Evolutionary conservation across 1,140 invertebrate genomes (phyloP).

Genomic region (Brachionus calyciflorus): DNA sequence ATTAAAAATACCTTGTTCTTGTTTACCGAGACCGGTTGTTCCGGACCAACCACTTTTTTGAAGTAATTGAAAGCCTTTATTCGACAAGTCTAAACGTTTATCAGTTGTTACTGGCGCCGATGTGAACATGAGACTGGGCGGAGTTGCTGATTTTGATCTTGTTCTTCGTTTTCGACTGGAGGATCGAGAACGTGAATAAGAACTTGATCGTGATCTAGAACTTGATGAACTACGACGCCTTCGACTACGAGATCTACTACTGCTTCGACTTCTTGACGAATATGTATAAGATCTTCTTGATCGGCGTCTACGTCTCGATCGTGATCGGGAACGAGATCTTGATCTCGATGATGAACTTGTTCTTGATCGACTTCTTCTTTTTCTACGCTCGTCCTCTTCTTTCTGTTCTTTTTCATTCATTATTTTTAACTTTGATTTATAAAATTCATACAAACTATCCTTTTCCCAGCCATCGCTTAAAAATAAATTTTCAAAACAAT

Average conservation of each 20-base stretch:
- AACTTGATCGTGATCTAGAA: conserved; percentile 55
- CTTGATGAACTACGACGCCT: conserved; percentile 52
- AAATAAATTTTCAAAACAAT: conserved; percentile 51
- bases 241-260: not conserved
- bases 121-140: conserved; percentile 68
- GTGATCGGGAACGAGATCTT: conserved; percentile 49
- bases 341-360: conserved; percentile 49
- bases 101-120: conserved; percentile 63
- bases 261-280: not conserved
- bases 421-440: conserved; percentile 73
- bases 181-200: conserved; percentile 49
- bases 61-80: conserved; percentile 91
- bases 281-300: conserved; percentile 29
- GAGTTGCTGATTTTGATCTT: conserved; percentile 69
- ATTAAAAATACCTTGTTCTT: conserved; percentile 88
- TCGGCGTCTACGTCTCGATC: conserved; percentile 41
- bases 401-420: conserved; percentile 76
- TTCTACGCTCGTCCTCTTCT: conserved; percentile 67
- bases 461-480: conserved; percentile 94
- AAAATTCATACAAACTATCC: conserved; percentile 92
- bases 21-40: conserved; percentile 79
- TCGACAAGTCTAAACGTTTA: conserved; percentile 71
- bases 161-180: conserved; percentile 49
- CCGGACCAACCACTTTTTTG: conserved; percentile 89
- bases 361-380: conserved; percentile 45